These are phyloP conservation scores for Aphaenogaster floridana DNA, from an alignment of 1,140 invertebrate species.

Conservation along the genomic window DNA sequence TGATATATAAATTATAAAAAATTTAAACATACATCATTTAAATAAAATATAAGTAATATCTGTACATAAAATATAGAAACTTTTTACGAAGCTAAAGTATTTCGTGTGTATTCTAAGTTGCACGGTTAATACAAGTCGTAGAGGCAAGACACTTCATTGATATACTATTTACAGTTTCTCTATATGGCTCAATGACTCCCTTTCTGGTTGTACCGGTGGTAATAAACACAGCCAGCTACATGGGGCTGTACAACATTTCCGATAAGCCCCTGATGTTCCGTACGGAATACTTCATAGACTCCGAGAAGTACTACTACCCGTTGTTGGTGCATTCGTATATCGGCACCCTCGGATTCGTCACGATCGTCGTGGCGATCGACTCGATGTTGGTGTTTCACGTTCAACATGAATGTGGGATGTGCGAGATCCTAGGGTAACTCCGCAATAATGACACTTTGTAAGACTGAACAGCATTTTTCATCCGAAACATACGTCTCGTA, in stretches of 20 bases:
- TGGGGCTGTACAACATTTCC: constrained; percentile 47
- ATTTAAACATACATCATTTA: constrained; percentile 3
- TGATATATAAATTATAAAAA: not conserved
- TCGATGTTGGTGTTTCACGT: constrained; percentile 71
- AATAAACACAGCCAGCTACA: constrained; percentile 48
- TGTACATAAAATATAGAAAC: not conserved
- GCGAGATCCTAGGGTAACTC: constrained; percentile 76
- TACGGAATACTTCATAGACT: constrained; percentile 73
- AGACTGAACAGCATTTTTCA: constrained; percentile 47
- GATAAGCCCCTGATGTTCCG: constrained; percentile 73
- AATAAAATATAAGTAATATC: not conserved
- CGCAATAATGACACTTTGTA: constrained; percentile 52
- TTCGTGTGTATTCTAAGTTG: not conserved
- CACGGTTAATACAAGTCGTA: not conserved
- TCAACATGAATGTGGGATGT: constrained; percentile 75
- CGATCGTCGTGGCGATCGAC: constrained; percentile 73
- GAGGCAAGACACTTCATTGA: not conserved
- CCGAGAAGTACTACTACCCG: constrained; percentile 73
- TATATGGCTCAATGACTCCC: constrained; percentile 75
- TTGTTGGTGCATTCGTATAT: constrained; percentile 75
- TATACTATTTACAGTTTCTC: constrained; percentile 56
- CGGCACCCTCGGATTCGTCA: constrained; percentile 69
- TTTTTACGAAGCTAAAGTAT: not conserved
- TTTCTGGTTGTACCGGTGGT: constrained; percentile 73
- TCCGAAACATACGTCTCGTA: not conserved